Evolutionary conservation across 2,113 vertebrate genomes (phyloP).

Genomic region (Galemys pyrenaicus): DNA sequence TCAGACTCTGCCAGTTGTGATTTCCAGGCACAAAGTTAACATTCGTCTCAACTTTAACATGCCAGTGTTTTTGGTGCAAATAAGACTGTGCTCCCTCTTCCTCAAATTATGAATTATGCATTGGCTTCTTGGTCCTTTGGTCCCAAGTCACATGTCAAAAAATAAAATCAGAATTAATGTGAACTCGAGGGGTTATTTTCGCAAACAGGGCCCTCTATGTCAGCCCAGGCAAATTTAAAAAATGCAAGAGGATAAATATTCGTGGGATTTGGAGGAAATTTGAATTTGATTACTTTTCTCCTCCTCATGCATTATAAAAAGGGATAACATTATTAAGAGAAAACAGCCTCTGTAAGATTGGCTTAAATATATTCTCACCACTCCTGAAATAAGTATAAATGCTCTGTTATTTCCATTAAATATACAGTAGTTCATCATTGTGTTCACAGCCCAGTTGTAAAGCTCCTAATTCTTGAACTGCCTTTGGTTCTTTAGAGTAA

Average conservation of each 20-base stretch:
- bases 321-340: constrained; percentile 43
- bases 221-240: background rate
- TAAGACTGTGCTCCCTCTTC: background rate
- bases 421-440: background rate
- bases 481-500: background rate
- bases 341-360: background rate
- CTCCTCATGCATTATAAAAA: constrained; percentile 54
- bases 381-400: background rate
- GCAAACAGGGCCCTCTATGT: background rate
- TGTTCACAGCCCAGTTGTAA: background rate
- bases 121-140: background rate
- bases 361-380: background rate
- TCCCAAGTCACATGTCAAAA: constrained; percentile 28
- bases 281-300: constrained; percentile 67
- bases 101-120: constrained; percentile 20
- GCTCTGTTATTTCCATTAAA: background rate
- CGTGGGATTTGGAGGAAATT: constrained; percentile 25
- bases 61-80: background rate
- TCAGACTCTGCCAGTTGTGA: background rate
- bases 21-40: background rate
- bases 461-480: background rate
- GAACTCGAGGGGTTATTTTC: constrained; percentile 45
- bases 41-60: background rate
- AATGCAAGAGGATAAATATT: constrained; percentile 28
- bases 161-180: constrained; percentile 59